A percentile compares a stretch with the other conserved stretches of the same genome.
phyloP scores from a whole-genome alignment of 1,140 invertebrate species.

The Rhopalosiphum padi region DNA sequence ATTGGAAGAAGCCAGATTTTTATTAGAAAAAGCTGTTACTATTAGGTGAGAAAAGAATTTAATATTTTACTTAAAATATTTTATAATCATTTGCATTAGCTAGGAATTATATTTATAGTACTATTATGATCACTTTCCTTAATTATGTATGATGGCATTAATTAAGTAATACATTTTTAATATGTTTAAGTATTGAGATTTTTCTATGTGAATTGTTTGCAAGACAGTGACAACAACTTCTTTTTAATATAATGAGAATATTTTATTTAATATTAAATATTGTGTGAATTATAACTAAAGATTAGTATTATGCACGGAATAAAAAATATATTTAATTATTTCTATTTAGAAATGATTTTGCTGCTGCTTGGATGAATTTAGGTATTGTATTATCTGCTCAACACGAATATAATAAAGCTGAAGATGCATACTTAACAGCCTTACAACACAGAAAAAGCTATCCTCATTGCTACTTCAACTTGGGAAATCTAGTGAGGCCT shows the following conservation, averaged over 20 bases:
- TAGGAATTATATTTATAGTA: not conserved
- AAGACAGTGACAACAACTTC: not conserved
- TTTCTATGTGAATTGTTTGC: not conserved
- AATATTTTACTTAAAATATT: not conserved
- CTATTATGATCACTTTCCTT: not conserved
- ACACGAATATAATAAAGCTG: constrained; percentile 75
- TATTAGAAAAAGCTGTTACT: constrained; percentile 77
- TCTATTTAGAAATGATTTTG: constrained; percentile 78
- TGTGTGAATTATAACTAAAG: no score
- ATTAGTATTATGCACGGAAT: no score
- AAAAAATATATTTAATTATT: not conserved
- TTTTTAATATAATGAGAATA: not conserved
- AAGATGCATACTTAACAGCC: constrained; percentile 81
- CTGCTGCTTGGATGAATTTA: constrained; percentile 97
- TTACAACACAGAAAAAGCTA: constrained; percentile 78
- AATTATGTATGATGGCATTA: not conserved
- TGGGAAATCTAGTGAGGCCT: constrained; percentile 84
- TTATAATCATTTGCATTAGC: not conserved
- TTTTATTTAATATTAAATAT: not conserved
- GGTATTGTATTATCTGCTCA: constrained; percentile 86
- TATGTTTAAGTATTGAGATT: not conserved
- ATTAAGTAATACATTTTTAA: no score
- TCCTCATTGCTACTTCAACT: constrained; percentile 93
- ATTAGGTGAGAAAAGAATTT: constrained; percentile 64
- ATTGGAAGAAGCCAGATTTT: constrained; percentile 76